Evolutionary conservation across 2,113 vertebrate genomes (phyloP), one percentile per base, ranked within the genome.

Genomic region (Catharus minimus): DNA sequence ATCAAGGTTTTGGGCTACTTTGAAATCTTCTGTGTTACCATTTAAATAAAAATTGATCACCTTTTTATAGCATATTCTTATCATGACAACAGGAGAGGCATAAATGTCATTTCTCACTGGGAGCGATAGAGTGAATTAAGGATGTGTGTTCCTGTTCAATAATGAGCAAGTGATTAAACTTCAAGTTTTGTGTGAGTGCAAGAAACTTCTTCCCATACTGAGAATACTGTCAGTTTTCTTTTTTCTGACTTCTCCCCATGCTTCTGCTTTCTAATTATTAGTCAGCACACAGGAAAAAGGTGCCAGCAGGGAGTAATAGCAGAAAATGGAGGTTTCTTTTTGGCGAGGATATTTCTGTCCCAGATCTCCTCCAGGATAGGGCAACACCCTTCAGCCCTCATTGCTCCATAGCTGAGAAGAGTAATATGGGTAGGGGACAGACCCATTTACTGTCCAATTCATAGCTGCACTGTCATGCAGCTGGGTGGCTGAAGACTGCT

Each of bases 361-460:
- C 17, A 27, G 21, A n/a, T 30, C 10, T 55, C 6, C 20, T 50
- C 55, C n/a, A 66, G 32, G 33, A 55, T 7, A 61, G 15, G 32
- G 11, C 11, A 55, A 5, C 11, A 8, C 0, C 0, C 57, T 79
- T 23, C 86, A 75, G 53, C 36, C n/a, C 53, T 68, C 30, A 1
- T 9, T 55, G 56, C 32, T 76, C 17, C 19, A 36, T 32, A 46
- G 33, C 28, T 72, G 86, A 11, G 7, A 12, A 13, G 27, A 32
- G 9, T 33, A 20, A 75, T 27, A 65, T 1, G 6, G 28, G 33
- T 6, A 46, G 28, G 9, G 47, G 38, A 60, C 20, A 13, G 36
- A 65, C 72, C 12, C 36, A 21, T 38, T 56, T 69, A 58, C 68
- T 84, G 61, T n/a, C 38, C 50, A 4, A 50, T 50, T 36, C 44